Conservation (phyloP, 2,888 invertebrate species). For the Troides helena region DNA sequence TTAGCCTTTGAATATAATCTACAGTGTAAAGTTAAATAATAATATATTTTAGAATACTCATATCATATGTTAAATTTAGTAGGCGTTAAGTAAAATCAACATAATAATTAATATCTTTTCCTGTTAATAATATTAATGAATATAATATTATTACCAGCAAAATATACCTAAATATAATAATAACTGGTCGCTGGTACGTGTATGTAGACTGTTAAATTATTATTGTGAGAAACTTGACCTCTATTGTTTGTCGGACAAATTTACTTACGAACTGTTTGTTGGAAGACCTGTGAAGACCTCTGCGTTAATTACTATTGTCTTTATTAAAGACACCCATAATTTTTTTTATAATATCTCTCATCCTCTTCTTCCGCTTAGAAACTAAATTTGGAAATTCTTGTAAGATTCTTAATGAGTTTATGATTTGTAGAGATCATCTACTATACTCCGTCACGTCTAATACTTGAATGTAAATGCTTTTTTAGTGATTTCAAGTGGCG, state of each 20-base stretch:
- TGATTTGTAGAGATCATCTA: no score
- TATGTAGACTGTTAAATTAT: slow-evolving; percentile 14
- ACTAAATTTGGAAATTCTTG: background rate
- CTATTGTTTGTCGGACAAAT: slow-evolving; percentile 19
- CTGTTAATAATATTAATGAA: background rate
- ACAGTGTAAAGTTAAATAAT: background rate
- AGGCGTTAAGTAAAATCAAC: background rate
- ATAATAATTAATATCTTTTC: background rate
- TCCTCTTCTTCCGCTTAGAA: background rate
- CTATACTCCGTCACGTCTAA: no score
- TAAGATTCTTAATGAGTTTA: background rate
- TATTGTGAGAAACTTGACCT: slow-evolving; percentile 11
- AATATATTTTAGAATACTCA: background rate
- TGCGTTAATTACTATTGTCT: slow-evolving; percentile 1
- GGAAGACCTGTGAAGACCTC: background rate
- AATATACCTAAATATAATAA: background rate
- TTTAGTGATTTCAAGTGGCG: no score
- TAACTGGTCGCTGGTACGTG: slow-evolving; percentile 5
- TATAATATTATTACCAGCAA: no score
- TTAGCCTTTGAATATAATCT: background rate
- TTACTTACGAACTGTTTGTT: slow-evolving; percentile 19
- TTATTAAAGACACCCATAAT: slow-evolving; percentile 5
- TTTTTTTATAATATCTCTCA: background rate
- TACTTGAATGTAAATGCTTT: no score
- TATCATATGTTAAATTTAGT: background rate